These are phyloP conservation scores for Tubiluchus corallicola DNA, from an alignment of 2,888 invertebrate species.

Conservation along the genomic window DNA sequence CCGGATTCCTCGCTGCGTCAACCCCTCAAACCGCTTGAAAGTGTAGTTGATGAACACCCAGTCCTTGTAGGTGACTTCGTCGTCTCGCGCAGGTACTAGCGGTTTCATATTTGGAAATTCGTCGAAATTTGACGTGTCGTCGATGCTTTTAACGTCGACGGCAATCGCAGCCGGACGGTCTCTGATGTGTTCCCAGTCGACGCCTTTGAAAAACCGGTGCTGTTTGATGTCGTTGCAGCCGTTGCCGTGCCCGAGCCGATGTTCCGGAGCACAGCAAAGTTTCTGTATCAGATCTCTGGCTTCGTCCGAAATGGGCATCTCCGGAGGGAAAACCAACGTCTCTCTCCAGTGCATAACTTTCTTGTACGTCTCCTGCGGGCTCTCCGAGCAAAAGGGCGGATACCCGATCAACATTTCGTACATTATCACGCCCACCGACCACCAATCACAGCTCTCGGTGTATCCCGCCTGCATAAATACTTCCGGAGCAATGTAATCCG, in stretches of 20 bases:
- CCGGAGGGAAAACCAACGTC: slow-evolving; percentile 92
- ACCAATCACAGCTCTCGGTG: slow-evolving; percentile 96
- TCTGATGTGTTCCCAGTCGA: slow-evolving; percentile 93
- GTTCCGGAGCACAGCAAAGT: slow-evolving; percentile 91
- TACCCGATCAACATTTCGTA: slow-evolving; percentile 99
- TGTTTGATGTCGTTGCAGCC: slow-evolving; percentile 80
- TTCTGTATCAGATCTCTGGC: slow-evolving; percentile 74
- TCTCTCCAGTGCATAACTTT: slow-evolving; percentile 99
- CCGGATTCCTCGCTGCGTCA: slow-evolving; percentile 56
- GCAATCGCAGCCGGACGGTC: slow-evolving; percentile 95
- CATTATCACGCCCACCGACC: slow-evolving; percentile 99
- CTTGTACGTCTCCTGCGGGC: slow-evolving; percentile 83
- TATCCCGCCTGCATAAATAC: slow-evolving; percentile 93
- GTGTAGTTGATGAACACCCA: slow-evolving; percentile 99
- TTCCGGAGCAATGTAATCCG: slow-evolving; percentile 99
- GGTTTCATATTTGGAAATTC: slow-evolving; percentile 98
- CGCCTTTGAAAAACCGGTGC: slow-evolving; percentile 72
- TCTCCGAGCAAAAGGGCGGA: slow-evolving; percentile 98
- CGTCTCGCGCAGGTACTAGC: not conserved
- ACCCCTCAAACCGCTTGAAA: slow-evolving; percentile 94
- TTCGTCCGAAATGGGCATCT: slow-evolving; percentile 96
- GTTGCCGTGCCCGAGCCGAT: slow-evolving; percentile 68
- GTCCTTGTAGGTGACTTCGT: slow-evolving; percentile 51
- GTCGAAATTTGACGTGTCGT: slow-evolving; percentile 99
- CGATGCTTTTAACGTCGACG: slow-evolving; percentile 93